Conservation (phyloP, 92 coral and sea anemone genomes). For the Actinostola sp. region DNA sequence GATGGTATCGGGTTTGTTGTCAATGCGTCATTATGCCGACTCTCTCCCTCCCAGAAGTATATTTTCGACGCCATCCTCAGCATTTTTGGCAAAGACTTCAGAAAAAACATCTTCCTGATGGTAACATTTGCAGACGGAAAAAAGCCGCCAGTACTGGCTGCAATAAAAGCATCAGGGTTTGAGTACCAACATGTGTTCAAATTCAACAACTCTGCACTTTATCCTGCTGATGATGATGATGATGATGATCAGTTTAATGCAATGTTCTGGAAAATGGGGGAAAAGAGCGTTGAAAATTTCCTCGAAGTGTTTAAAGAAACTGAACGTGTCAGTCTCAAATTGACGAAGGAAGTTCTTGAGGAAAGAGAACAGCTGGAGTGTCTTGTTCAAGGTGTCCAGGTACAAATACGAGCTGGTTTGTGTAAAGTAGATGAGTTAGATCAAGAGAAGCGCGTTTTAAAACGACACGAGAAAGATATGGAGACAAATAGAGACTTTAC, state of each 20-base stretch:
- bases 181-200: conserved; percentile 10
- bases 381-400: conserved; percentile 20
- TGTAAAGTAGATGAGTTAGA: conserved; percentile 28
- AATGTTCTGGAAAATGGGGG: conserved; percentile 56
- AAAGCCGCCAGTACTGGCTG: conserved; percentile 39
- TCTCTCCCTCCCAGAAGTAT: conserved; percentile 47
- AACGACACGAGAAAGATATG: conserved; percentile 31
- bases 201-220: conserved; percentile 53
- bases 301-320: conserved; percentile 9
- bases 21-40: conserved; percentile 32
- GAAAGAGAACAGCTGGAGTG: conserved; percentile 36
- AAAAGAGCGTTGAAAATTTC: conserved; percentile 13
- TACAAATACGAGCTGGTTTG: conserved; percentile 25
- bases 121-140: conserved; percentile 52
- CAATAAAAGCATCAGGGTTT: conserved; percentile 20
- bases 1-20: conserved; percentile 52
- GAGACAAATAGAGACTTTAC: conserved; percentile 40
- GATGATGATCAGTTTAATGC: conserved; percentile 16
- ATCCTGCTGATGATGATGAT: conserved; percentile 20
- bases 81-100: conserved; percentile 52
- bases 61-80: conserved; percentile 45
- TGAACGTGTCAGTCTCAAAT: conserved; percentile 31
- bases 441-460: conserved; percentile 27
- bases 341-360: conserved; percentile 29
- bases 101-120: conserved; percentile 47